Evolutionary conservation across 2,113 vertebrate genomes (phyloP), one percentile per base, ranked within the genome.

Genomic region (Sceloporus undulatus): DNA sequence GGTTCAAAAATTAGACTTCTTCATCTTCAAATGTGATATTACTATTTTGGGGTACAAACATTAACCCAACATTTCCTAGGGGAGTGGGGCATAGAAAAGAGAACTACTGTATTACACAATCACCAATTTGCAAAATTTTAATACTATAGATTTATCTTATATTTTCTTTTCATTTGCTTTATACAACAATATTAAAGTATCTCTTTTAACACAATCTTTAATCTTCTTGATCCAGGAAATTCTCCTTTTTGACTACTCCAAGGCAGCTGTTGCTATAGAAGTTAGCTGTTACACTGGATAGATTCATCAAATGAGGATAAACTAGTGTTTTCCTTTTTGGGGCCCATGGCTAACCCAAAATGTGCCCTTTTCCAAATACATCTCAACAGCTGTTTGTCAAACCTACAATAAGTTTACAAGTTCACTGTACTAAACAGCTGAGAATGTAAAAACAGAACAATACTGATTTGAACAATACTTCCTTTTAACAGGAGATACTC

Each of bases 371-470:
- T 27, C 13, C 14, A 76, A 82, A 48, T 66, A 48, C 62, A 76
- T 54, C 42, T 68, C 81, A 76, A 23, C 14, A 62, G 29, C 29
- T 74, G 48, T 34, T 54, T 82, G 21, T 75, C 71, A 75, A n/a
- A 38, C 38, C 38, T 48, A 21, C 70, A 66, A 52, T 52, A 82
- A 65, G 5, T 1, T 27, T 88, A 77, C 52, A 25, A 21, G 70
- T 74, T n/a, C 16, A 34, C 59, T 81, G n/a, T 38, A 23, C 81
- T 27, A 14, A 77, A 88, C 80, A 77, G 42, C 59, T 83, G 42
- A 29, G n/a, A 82, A 87, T 87, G 82, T n/a, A 34, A 76, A 82
- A 62, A 62, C 11, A 18, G 4, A 18, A 62, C 13, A 62, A 75
- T 27, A 62, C n/a, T 42, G 34, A 34, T 25, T 83, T 34, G 21